A percentile compares a stretch with the other conserved stretches of the same genome.
phyloP scores from a whole-genome alignment of 2,888 invertebrate genomes.

The Volucella bombylans region DNA sequence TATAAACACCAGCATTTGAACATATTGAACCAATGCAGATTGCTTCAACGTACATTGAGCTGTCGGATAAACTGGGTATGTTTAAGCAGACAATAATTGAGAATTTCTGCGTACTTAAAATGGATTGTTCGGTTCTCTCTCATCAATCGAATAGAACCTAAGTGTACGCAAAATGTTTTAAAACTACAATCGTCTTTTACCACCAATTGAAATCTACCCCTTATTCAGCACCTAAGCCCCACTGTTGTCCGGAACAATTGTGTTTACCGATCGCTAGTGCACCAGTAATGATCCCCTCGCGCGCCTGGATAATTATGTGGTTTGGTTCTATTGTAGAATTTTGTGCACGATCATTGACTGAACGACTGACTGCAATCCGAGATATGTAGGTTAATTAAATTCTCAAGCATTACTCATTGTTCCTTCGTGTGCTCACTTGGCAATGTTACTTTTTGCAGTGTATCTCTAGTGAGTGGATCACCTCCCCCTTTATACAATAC shows the following conservation, averaged over 20 bases:
- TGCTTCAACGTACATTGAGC: too few species aligned
- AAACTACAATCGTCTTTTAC: too few species aligned
- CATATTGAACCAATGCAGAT: too few species aligned
- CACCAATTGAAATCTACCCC: neutral
- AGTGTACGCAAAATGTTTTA: too few species aligned
- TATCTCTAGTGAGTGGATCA: constrained; percentile 36
- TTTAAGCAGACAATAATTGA: too few species aligned
- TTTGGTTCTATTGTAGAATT: constrained; percentile 61
- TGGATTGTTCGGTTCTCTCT: too few species aligned
- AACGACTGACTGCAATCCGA: constrained; percentile 70
- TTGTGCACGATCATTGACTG: constrained; percentile 73
- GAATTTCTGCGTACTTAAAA: too few species aligned
- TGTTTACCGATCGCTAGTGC: constrained; percentile 50
- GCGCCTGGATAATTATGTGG: constrained; percentile 70
- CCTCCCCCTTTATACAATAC: constrained; percentile 30
- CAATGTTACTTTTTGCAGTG: constrained; percentile 12
- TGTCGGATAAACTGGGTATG: too few species aligned
- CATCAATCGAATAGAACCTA: too few species aligned
- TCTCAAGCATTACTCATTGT: constrained; percentile 73
- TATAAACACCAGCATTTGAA: too few species aligned
- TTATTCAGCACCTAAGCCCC: constrained; percentile 11
- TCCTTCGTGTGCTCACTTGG: constrained; percentile 31
- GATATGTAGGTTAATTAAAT: constrained; percentile 74
- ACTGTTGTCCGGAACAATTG: constrained; percentile 45
- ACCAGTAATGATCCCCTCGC: constrained; percentile 25